These are phyloP conservation scores for Oreocharis arfaki DNA, from an alignment of 2,113 vertebrate species.

Conservation along the genomic window DNA sequence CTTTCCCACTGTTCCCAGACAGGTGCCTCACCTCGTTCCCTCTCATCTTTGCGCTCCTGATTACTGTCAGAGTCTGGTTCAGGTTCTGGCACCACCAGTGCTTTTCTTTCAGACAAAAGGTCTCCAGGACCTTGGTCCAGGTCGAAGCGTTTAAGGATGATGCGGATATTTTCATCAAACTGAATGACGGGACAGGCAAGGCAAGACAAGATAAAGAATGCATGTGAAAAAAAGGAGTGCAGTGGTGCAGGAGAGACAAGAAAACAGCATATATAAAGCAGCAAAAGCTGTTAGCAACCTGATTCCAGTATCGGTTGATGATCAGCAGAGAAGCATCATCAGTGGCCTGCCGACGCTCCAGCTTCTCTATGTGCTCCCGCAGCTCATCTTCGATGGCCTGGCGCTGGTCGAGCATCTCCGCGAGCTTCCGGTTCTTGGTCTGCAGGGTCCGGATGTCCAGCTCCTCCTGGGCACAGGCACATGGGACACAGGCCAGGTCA, in stretches of 20 bases:
- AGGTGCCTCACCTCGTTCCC: slow-evolving; percentile 70
- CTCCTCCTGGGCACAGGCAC: slow-evolving; percentile 82
- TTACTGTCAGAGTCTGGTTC: slow-evolving; percentile 95
- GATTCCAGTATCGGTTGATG: slow-evolving; percentile 96
- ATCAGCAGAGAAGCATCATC: slow-evolving; percentile 94
- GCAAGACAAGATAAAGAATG: not conserved
- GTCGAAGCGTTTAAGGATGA: slow-evolving; percentile 85
- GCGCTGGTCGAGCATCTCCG: slow-evolving; percentile 90
- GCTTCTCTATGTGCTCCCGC: slow-evolving; percentile 89
- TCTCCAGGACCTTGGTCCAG: slow-evolving; percentile 83
- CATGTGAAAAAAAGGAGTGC: not conserved
- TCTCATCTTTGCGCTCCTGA: slow-evolving; percentile 85
- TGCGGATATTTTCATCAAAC: slow-evolving; percentile 92
- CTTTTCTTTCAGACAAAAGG: slow-evolving; percentile 77
- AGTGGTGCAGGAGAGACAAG: not conserved
- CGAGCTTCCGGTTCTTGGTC: slow-evolving; percentile 91
- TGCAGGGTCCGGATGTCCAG: slow-evolving; percentile 93
- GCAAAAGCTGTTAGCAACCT: slow-evolving; percentile 68
- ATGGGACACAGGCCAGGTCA: not conserved
- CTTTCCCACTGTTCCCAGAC: not conserved
- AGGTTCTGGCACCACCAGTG: slow-evolving; percentile 79
- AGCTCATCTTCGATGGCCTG: slow-evolving; percentile 95
- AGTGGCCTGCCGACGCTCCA: slow-evolving; percentile 92
- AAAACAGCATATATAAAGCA: not conserved
- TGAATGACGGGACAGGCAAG: slow-evolving; percentile 26